These are phyloP conservation scores for Ibycter americanus DNA, from an alignment of 2,797 vertebrate species.

Conservation along the genomic window DNA sequence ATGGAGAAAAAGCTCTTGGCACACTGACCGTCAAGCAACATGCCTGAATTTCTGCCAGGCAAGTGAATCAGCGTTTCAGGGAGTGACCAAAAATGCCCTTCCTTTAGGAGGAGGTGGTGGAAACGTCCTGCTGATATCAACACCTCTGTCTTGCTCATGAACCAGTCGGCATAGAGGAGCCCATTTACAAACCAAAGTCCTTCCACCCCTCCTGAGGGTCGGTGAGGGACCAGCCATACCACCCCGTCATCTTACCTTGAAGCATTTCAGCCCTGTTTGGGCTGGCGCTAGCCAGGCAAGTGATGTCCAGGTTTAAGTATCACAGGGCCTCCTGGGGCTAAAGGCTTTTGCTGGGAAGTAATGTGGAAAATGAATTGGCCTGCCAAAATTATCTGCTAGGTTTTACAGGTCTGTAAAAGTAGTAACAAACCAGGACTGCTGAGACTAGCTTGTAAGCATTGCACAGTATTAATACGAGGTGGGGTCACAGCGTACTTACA, in stretches of 20 bases:
- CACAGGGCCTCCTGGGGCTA: rapidly evolving
- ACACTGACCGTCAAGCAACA: background rate
- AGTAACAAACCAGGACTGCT: background rate
- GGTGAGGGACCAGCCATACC: background rate
- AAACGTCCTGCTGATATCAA: background rate
- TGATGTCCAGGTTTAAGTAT: too few species aligned
- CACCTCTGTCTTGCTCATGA: background rate
- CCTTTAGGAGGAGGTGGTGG: conserved; percentile 4
- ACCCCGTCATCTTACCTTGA: background rate
- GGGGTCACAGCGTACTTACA: background rate
- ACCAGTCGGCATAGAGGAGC: background rate
- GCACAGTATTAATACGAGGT: background rate
- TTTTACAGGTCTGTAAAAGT: background rate
- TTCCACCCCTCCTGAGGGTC: background rate
- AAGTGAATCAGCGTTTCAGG: conserved; percentile 31
- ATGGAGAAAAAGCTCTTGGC: background rate
- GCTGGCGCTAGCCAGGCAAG: background rate
- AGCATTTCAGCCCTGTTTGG: background rate
- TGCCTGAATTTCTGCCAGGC: conserved; percentile 15
- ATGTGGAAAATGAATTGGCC: background rate
- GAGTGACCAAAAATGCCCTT: conserved; percentile 37
- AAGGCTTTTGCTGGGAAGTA: background rate
- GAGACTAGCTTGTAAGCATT: background rate
- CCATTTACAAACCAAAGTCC: background rate
- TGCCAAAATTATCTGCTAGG: background rate